Base-by-base conservation (phyloP, 2,113 vertebrate species). In the Paradoxurus hermaphroditus region DNA sequence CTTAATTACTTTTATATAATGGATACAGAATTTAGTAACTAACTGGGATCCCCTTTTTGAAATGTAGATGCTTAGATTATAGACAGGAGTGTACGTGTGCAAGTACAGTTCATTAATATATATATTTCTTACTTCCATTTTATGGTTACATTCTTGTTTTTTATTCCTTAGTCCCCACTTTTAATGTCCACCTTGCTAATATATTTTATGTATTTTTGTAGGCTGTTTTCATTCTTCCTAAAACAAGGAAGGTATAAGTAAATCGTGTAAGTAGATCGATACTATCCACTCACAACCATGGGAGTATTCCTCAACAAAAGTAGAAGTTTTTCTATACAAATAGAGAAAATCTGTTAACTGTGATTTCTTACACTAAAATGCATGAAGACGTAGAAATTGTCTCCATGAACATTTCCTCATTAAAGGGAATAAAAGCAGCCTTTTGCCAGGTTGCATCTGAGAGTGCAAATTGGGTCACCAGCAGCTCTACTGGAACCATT, bases 241-340 rank as follows among this genome's bases (percentile, higher is more conserved):
- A 72, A 96, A 84, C 44, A 97, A 91, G 62, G 73, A 91, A 77
- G 5, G 39, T 84, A 88, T 53, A 89, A 94, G 73, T 65, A 90
- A 73, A 92, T 67, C 27, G 7, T 51, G n/a, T 84, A 83, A 89
- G 62, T 84, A 84, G 79, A 90, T 7, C 70, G 39, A 13, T 77
- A 53, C 29, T 87, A 84, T 78, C 31, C 62, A 65, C 7, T 41
- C 41, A 93, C 39, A 77, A 53, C 36, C 29, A 75, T 73, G 8
- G 73, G 53, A 72, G 21, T 72, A 94, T 94, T 46, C 44, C 6
- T 73, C 18, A 86, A 70, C 51, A 51, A 59, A 39, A 82, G 49
- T 25, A 73, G 53, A 90, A 85, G 21, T 15, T 87, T 62, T 91
- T 89, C 25, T 84, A 84, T 51, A 89, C 19, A 62, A 88, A 49